Evolutionary conservation across 2,888 invertebrate genomes (phyloP).

Genomic region (Aspidiotus destructor): DNA sequence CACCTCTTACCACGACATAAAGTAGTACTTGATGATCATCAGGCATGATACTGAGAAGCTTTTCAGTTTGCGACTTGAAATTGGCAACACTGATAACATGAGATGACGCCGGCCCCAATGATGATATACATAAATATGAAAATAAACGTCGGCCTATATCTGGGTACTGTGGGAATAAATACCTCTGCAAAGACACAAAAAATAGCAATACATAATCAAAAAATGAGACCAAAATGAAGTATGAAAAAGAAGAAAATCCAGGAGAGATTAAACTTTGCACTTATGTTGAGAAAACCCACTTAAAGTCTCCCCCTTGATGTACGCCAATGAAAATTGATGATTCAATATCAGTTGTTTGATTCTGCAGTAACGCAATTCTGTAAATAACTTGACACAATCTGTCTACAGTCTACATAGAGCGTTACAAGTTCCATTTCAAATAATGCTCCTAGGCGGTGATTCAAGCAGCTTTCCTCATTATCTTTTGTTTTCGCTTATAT

Average conservation of each 20-base stretch:
- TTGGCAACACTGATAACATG: conserved; percentile 49
- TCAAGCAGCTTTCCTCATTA: too few relatives aligned
- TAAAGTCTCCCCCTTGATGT: too few relatives aligned
- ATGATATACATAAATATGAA: conserved; percentile 51
- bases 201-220: neutral
- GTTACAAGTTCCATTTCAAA: too few relatives aligned
- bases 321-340: too few relatives aligned
- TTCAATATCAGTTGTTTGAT: too few relatives aligned
- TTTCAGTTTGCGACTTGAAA: conserved; percentile 67
- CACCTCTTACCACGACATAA: conserved; percentile 41
- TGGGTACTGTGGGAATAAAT: conserved; percentile 68
- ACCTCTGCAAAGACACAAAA: conserved; percentile 48
- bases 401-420: too few relatives aligned
- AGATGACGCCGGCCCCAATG: conserved; percentile 53
- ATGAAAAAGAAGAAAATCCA: conserved; percentile 8
- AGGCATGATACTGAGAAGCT: conserved; percentile 45
- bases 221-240: conserved; percentile 16
- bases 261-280: too few relatives aligned
- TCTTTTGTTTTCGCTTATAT: too few relatives aligned
- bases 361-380: too few relatives aligned
- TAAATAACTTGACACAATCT: too few relatives aligned
- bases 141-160: conserved; percentile 61
- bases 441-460: too few relatives aligned
- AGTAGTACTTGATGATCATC: conserved; percentile 41
- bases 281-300: too few relatives aligned